Evolutionary conservation across 1,140 invertebrate species (phyloP).

Genomic region (Drosophila albomicans): DNA sequence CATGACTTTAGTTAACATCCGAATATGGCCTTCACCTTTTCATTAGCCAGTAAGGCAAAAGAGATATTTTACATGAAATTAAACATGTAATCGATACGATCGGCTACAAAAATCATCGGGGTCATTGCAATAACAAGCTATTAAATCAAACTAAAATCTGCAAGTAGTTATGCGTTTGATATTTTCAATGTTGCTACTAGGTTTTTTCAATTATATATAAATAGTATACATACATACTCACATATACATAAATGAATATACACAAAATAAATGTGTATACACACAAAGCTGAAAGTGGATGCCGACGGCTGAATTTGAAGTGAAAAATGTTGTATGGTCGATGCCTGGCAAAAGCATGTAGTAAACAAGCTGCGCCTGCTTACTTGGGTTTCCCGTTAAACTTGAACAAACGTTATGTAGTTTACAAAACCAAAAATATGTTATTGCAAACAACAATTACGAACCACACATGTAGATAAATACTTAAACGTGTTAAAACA

Average conservation of each 20-base stretch:
- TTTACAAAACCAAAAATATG: constrained; percentile 15
- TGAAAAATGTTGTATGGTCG: not conserved
- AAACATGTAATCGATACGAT: constrained; percentile 35
- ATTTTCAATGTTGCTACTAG: constrained; percentile 3
- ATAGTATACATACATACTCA: not conserved
- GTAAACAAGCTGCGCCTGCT: constrained; percentile 24
- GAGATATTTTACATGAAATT: constrained; percentile 47
- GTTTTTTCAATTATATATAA: constrained; percentile 7
- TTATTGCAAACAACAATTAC: not conserved
- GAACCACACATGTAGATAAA: too few species aligned
- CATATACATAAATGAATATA: too few species aligned
- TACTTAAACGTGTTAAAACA: too few species aligned
- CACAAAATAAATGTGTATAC: not conserved
- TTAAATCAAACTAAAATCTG: constrained; percentile 1
- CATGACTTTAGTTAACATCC: constrained; percentile 5
- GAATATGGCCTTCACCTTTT: constrained; percentile 53
- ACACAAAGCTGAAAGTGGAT: constrained; percentile 21
- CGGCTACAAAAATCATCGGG: constrained; percentile 21
- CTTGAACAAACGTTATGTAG: constrained; percentile 55
- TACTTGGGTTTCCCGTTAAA: constrained; percentile 51
- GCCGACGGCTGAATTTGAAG: not conserved
- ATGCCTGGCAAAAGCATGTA: not conserved
- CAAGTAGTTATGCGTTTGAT: not conserved
- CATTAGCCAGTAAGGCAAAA: constrained; percentile 2
- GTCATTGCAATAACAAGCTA: constrained; percentile 21